phyloP scores from a whole-genome alignment of 2,113 vertebrate genomes.

The Erythrolamprus reginae region DNA sequence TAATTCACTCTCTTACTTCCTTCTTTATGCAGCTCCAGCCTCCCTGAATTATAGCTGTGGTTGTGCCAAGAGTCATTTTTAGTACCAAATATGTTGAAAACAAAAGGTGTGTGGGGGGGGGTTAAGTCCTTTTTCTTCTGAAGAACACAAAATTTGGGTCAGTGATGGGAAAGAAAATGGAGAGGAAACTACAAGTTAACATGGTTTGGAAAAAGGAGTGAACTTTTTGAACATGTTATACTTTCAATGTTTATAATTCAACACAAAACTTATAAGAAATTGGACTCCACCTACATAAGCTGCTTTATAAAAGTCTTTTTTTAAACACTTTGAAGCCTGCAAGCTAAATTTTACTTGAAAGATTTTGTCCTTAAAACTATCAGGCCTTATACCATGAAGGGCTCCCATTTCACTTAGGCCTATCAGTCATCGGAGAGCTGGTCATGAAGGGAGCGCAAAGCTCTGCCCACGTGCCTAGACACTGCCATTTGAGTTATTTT shows the following conservation, averaged over 20 bases:
- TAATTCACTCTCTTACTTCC: too few relatives aligned
- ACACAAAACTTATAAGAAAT: constrained; percentile 56
- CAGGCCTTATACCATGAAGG: not conserved
- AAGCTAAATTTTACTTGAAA: constrained; percentile 12
- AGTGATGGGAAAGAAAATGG: constrained; percentile 37
- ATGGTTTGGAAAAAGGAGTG: constrained; percentile 51
- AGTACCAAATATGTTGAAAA: not conserved
- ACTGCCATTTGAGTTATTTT: too few relatives aligned
- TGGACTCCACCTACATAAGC: constrained; percentile 63
- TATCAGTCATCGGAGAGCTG: too few relatives aligned
- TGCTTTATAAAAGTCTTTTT: constrained; percentile 44
- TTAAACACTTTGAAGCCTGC: constrained; percentile 26
- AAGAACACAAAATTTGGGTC: constrained; percentile 36
- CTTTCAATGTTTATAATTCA: constrained; percentile 63
- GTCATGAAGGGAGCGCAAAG: too few relatives aligned
- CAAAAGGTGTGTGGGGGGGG: too few relatives aligned
- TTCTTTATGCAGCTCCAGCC: not conserved
- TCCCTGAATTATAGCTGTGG: not conserved
- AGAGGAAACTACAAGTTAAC: constrained; percentile 53
- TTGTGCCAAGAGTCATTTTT: not conserved
- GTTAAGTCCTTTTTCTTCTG: not conserved
- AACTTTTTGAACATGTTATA: constrained; percentile 61
- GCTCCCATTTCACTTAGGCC: too few relatives aligned
- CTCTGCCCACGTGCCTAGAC: too few relatives aligned
- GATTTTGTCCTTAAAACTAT: not conserved